These are phyloP conservation scores for Camponotus floridanus DNA, from an alignment of 1,140 invertebrate species.

Conservation along the genomic window DNA sequence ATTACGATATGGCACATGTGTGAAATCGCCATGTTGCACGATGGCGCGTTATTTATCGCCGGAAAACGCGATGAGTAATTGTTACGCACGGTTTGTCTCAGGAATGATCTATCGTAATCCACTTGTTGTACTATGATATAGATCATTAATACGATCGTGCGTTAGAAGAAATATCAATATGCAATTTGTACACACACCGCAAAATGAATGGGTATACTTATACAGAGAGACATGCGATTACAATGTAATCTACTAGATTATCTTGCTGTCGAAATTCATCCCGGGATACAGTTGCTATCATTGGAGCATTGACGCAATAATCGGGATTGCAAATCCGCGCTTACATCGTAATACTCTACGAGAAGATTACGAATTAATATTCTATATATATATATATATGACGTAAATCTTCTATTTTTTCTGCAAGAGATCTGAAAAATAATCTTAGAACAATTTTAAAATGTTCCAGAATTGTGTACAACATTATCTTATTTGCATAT, in stretches of 20 bases:
- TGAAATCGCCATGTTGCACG: background rate
- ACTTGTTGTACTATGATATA: constrained; percentile 20
- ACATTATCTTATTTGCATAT: background rate
- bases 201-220: background rate
- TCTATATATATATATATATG: too few species aligned
- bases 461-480: background rate
- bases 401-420: background rate
- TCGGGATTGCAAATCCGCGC: background rate
- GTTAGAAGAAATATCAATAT: background rate
- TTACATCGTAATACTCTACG: background rate
- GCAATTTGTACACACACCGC: background rate
- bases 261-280: background rate
- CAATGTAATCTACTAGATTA: constrained; percentile 11
- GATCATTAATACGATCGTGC: background rate
- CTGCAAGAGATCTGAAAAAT: background rate
- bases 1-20: background rate
- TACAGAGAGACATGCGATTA: background rate
- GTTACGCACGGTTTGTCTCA: background rate
- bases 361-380: background rate
- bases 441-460: background rate
- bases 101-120: constrained; percentile 13
- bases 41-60: constrained; percentile 25
- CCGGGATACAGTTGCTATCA: background rate
- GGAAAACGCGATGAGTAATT: background rate
- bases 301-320: background rate